phyloP scores from a whole-genome alignment of 2,888 invertebrate species.

The Parnassius mnemosyne region DNA sequence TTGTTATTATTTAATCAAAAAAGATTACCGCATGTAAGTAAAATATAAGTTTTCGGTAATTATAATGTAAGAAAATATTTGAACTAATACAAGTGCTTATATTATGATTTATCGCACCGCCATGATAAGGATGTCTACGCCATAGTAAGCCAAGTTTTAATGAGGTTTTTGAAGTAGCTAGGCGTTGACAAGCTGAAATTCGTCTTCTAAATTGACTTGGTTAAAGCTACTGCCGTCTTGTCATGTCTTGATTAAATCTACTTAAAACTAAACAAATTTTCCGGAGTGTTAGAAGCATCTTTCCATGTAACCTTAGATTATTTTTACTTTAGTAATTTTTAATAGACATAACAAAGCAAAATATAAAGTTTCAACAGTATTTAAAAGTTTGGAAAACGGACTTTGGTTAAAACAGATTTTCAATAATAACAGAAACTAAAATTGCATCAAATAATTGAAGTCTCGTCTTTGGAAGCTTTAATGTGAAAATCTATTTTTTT shows the following conservation, averaged over 20 bases:
- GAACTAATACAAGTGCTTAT: no score
- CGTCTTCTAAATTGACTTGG: conserved; percentile 59
- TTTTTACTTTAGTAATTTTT: conserved; percentile 2
- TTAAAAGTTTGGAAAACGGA: no score
- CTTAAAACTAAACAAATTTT: conserved; percentile 21
- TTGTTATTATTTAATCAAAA: no score
- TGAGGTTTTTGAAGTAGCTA: conserved; percentile 26
- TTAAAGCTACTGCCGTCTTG: conserved; percentile 39
- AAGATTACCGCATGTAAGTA: no score
- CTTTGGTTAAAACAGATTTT: no score
- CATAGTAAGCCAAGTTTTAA: conserved; percentile 20
- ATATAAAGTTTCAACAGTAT: no score
- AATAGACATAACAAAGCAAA: background rate
- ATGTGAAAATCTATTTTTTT: no score
- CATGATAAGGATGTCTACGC: background rate
- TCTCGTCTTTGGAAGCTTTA: no score
- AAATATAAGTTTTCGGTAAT: no score
- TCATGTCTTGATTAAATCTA: conserved; percentile 23
- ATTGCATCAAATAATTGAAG: no score
- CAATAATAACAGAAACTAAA: no score
- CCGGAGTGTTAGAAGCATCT: conserved; percentile 6
- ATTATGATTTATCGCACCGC: background rate
- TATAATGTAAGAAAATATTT: no score
- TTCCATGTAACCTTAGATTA: conserved; percentile 14
- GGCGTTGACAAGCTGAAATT: conserved; percentile 39